These are phyloP conservation scores for Papilio elwesi DNA, from an alignment of 2,888 invertebrate genomes.

Conservation along the genomic window DNA sequence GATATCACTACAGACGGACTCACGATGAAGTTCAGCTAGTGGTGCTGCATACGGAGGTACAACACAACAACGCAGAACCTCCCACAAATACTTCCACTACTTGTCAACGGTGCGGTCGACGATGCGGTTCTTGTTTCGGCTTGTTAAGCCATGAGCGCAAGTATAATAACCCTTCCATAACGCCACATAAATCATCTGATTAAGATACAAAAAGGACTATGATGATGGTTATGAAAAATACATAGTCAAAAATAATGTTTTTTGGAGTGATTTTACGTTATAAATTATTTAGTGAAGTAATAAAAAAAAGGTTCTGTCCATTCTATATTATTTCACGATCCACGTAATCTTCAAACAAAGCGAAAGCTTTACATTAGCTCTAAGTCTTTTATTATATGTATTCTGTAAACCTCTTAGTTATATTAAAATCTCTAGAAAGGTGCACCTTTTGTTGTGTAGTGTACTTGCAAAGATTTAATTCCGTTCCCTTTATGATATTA, in stretches of 20 bases:
- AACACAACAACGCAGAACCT: too few species aligned
- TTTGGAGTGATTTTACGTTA: background rate
- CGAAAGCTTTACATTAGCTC: constrained; percentile 17
- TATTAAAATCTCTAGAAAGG: constrained; percentile 33
- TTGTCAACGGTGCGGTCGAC: too few species aligned
- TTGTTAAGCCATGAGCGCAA: too few species aligned
- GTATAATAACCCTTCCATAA: too few species aligned
- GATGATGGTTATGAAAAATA: too few species aligned
- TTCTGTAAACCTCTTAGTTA: constrained; percentile 21
- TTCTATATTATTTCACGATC: background rate
- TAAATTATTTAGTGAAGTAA: background rate
- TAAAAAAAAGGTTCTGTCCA: background rate
- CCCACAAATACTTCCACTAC: too few species aligned
- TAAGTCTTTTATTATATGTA: constrained; percentile 17
- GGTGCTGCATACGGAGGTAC: too few species aligned
- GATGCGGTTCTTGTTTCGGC: too few species aligned
- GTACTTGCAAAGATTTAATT: constrained; percentile 22
- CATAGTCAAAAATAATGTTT: background rate
- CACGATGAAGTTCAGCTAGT: too few species aligned
- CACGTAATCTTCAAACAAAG: constrained; percentile 14
- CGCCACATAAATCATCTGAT: too few species aligned
- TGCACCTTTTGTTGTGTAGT: constrained; percentile 23
- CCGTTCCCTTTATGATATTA: constrained; percentile 21
- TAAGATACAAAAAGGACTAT: too few species aligned
- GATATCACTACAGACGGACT: too few species aligned